Conservation (phyloP, 2,113 vertebrate species). For the Melanerpes formicivorus region DNA sequence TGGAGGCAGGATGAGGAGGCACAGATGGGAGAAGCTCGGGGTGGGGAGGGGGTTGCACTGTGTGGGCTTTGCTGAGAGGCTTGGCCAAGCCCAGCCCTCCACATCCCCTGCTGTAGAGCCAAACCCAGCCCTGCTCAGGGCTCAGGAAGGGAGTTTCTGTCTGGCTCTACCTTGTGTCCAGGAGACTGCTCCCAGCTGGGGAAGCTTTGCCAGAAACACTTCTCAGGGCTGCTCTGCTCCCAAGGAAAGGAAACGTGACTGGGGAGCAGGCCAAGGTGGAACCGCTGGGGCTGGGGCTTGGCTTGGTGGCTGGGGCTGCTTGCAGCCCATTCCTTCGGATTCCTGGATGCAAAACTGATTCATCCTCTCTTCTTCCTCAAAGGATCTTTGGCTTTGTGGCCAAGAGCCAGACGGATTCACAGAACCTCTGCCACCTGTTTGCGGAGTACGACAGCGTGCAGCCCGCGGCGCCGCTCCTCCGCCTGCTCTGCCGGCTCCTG, state of each 20-base stretch:
- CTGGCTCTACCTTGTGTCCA: slow-evolving; percentile 40
- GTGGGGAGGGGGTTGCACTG: not conserved
- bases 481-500: slow-evolving; percentile 75
- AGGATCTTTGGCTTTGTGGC: slow-evolving; percentile 93
- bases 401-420: slow-evolving; percentile 81
- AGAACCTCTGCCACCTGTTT: slow-evolving; percentile 91
- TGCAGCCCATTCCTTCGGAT: not conserved
- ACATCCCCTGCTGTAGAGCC: not conserved
- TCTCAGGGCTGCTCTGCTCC: slow-evolving; percentile 14
- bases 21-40: not conserved
- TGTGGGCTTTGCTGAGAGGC: not conserved
- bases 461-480: slow-evolving; percentile 71
- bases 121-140: not conserved
- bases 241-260: slow-evolving; percentile 54
- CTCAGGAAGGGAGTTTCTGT: not conserved
- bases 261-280: slow-evolving; percentile 31
- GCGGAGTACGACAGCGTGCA: slow-evolving; percentile 84
- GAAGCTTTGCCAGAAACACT: slow-evolving; percentile 42
- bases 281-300: not conserved
- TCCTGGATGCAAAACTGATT: not conserved
- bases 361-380: not conserved
- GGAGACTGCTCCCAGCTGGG: slow-evolving; percentile 21
- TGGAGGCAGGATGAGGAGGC: not conserved
- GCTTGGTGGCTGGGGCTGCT: not conserved
- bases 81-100: not conserved